Conservation (phyloP, 2,888 invertebrate genomes). For the Platycnemis pennipes region DNA sequence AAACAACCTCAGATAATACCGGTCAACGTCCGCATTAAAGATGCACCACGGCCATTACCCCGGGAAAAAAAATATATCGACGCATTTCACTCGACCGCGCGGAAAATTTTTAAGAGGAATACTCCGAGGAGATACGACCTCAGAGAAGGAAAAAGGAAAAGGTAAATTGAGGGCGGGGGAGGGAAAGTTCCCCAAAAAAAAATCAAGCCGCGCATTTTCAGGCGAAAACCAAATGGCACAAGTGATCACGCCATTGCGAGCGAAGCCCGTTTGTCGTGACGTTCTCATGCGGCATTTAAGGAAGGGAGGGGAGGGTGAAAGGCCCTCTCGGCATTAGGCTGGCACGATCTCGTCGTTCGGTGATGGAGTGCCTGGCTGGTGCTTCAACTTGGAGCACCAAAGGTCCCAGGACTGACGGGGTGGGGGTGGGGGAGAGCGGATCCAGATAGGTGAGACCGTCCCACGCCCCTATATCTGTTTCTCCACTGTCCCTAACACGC, state of each 20-base stretch:
- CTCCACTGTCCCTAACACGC: background rate
- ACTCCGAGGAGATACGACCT: background rate
- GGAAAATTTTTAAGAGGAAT: background rate
- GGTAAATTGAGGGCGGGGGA: background rate
- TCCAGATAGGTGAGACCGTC: too few relatives aligned
- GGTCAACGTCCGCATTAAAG: background rate
- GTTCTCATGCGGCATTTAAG: background rate
- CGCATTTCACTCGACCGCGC: background rate
- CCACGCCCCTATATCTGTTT: background rate
- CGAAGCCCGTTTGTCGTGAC: conserved; percentile 18
- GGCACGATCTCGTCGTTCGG: conserved; percentile 28
- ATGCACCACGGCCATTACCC: background rate
- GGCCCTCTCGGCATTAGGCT: background rate
- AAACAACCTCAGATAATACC: background rate
- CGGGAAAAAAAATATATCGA: background rate
- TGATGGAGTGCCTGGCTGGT: conserved; percentile 48
- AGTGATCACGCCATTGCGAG: conserved; percentile 44
- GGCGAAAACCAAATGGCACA: conserved; percentile 44
- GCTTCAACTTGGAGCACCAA: conserved; percentile 13
- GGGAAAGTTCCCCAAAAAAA: background rate
- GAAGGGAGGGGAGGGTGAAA: conserved; percentile 4
- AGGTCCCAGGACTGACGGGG: too few relatives aligned
- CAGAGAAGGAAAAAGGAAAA: background rate
- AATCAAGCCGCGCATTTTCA: background rate
- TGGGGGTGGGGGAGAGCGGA: background rate